Conservation (phyloP, 2,113 vertebrate species). For the Thalassarche chlororhynchos region DNA sequence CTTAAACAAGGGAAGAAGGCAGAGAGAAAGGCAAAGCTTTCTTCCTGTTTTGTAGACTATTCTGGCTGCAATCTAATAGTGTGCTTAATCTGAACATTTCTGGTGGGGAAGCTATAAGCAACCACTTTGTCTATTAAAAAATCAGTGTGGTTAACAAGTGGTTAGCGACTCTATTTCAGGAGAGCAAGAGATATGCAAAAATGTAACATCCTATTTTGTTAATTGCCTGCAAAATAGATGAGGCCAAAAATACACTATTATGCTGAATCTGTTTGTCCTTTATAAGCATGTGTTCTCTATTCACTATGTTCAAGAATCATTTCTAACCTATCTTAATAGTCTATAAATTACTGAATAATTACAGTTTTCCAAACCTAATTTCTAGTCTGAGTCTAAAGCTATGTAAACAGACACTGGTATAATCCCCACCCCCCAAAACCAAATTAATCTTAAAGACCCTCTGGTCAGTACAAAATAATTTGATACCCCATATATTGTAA, state of each 20-base stretch:
- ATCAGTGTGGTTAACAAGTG: constrained; percentile 80
- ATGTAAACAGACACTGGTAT: constrained; percentile 21
- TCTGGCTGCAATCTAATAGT: constrained; percentile 61
- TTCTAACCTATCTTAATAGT: constrained; percentile 57
- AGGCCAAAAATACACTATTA: constrained; percentile 44
- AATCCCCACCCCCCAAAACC: not conserved
- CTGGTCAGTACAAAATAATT: not conserved
- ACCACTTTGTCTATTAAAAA: constrained; percentile 70
- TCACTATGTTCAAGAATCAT: not conserved
- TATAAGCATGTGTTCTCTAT: constrained; percentile 43
- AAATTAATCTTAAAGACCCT: not conserved
- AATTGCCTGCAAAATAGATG: constrained; percentile 65
- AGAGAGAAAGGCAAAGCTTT: constrained; percentile 56
- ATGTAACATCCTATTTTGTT: constrained; percentile 61
- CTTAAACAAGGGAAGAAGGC: constrained; percentile 57
- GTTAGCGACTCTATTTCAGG: constrained; percentile 73
- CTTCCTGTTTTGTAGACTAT: constrained; percentile 71
- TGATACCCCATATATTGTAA: not conserved
- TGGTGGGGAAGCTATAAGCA: constrained; percentile 61
- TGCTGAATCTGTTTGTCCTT: constrained; percentile 52
- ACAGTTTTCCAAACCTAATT: constrained; percentile 34
- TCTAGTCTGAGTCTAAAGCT: constrained; percentile 36
- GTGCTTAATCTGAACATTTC: constrained; percentile 68
- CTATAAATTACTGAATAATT: constrained; percentile 61
- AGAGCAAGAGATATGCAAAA: constrained; percentile 65